Conservation (phyloP, 2,888 invertebrate genomes). For the Eupithecia subfuscata region DNA sequence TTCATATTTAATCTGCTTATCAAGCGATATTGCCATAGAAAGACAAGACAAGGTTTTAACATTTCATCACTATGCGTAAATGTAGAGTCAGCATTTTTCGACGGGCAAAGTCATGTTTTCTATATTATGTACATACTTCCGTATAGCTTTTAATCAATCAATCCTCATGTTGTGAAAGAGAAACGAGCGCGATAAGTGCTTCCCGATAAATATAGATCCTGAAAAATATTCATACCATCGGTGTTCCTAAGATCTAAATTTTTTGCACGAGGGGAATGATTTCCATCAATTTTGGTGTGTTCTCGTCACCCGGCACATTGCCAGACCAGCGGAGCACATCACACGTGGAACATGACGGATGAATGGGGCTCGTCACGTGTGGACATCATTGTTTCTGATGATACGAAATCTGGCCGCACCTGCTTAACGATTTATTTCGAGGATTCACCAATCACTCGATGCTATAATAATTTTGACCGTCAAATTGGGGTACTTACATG, state of each 20-base stretch:
- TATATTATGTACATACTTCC: neutral
- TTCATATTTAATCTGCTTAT: constrained; percentile 4
- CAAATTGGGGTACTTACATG: neutral
- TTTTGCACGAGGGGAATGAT: constrained; percentile 47
- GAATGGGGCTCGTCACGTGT: constrained; percentile 76
- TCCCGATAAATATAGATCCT: constrained; percentile 27
- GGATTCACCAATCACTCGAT: neutral
- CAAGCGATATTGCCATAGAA: neutral
- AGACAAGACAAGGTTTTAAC: neutral
- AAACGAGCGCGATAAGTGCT: constrained; percentile 24
- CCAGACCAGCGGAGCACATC: constrained; percentile 67
- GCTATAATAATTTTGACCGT: neutral
- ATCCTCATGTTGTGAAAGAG: constrained; percentile 20
- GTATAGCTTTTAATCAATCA: constrained; percentile 2
- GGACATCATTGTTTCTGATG: constrained; percentile 31
- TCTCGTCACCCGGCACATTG: constrained; percentile 76
- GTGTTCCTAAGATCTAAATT: constrained; percentile 41
- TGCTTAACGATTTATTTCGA: constrained; percentile 2
- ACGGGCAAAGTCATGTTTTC: neutral
- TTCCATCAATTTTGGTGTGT: constrained; percentile 62
- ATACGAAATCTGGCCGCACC: constrained; percentile 4
- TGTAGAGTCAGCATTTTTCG: neutral
- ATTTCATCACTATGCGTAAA: neutral
- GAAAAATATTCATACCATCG: constrained; percentile 30
- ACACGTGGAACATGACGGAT: constrained; percentile 75